Evolutionary conservation across 2,888 invertebrate species (phyloP), one percentile per base, ranked within the genome.

Genomic region (Scelioninae gen. 1): DNA sequence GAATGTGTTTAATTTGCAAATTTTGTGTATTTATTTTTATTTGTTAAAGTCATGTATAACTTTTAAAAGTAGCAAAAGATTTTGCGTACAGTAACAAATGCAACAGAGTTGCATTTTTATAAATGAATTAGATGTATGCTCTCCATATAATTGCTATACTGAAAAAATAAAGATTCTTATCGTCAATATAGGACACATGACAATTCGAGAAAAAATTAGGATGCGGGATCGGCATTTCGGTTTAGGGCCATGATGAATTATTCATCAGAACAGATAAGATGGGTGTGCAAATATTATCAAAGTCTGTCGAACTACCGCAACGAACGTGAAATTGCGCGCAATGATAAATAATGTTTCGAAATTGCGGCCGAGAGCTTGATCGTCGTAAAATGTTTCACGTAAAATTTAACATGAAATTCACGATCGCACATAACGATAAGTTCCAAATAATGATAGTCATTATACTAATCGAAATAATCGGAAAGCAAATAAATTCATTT

Each of bases 231-330:
- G 23, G 23, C 10, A 53, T 45, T 56, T 47, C 13, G 58, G 16
- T 45, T 45, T 49, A 40, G 38, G 13, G 53, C 6, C 23, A 10
- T 34, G 32, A 62, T 72, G 62, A 72, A 72, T 72, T 72, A 72
- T 72, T 72, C 62, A 62, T 72, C 62, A 62, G 62, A 7, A 15
- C 53, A 60, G 62, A 72, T 72, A 62, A 71, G 62, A 72, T 56
- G 53, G n/a, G 34, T 51, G 51, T 49, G 45, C 62, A 62, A 72
- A 43, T 62, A 53, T 72, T 72, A 72, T 62, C 72, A 53, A 62
- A 72, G 53, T 69, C 53, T 43, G 62, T 58, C 60, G 53, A 62
- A 62, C 53, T 43, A 51, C 15, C 31, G 49, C 60, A 60, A 55
- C 31, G 71, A 51, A 60, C 60, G 29, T 31, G 11, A 58, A 71